Conservation (phyloP, 1,140 invertebrate genomes). For the Idris sp. region DNA sequence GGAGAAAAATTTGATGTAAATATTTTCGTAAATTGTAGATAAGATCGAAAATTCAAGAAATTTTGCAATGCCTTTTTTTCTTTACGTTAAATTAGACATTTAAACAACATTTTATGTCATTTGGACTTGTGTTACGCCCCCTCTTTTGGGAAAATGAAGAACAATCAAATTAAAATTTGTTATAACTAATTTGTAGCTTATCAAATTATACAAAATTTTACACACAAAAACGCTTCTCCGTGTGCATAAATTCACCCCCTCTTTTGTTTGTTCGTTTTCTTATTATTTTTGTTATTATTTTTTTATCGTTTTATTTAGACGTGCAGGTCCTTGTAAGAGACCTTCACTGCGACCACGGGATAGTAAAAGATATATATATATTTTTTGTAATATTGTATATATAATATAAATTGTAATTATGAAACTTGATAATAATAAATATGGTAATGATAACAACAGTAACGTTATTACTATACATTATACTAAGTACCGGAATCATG, state of each 20-base stretch:
- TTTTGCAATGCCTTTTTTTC: constrained; percentile 7
- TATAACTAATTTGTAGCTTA: too few species aligned
- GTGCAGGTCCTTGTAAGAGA: constrained; percentile 4
- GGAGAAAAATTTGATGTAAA: constrained; percentile 46
- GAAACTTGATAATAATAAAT: constrained; percentile 68
- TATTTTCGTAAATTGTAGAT: constrained; percentile 33
- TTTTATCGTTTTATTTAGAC: constrained; percentile 29
- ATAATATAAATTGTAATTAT: constrained; percentile 67
- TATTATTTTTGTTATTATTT: too few species aligned
- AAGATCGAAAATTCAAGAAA: constrained; percentile 10
- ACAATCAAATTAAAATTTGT: too few species aligned
- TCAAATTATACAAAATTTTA: constrained; percentile 26
- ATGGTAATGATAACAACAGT: constrained; percentile 68
- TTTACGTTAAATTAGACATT: constrained; percentile 23
- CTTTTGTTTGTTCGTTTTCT: constrained; percentile 15
- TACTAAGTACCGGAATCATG: constrained; percentile 61
- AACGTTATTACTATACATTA: constrained; percentile 69
- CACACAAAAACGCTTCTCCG: constrained; percentile 32
- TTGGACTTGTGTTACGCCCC: not conserved
- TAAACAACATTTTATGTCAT: not conserved
- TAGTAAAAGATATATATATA: constrained; percentile 67
- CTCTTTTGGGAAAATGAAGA: too few species aligned
- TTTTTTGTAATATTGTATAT: constrained; percentile 61
- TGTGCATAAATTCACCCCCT: constrained; percentile 15
- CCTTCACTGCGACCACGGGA: constrained; percentile 43